Evolutionary conservation across 92 coral and sea anemone genomes (phyloP).

Genomic region (Bergia sp.): DNA sequence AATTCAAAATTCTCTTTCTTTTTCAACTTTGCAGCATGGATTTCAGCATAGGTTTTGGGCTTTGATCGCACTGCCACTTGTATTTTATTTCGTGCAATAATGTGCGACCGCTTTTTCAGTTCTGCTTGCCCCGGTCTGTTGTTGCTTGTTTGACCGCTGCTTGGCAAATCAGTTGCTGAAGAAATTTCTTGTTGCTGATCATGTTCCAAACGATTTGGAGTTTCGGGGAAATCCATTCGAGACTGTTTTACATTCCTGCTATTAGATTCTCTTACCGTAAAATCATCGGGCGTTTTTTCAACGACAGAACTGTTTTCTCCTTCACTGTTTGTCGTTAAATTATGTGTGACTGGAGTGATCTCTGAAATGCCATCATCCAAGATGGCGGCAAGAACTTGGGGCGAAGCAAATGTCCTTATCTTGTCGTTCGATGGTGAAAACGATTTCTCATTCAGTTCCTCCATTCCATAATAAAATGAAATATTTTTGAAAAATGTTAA

Average conservation of each 20-base stretch:
- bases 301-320: background rate
- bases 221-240: background rate
- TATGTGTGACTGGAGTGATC: background rate
- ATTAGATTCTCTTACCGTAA: background rate
- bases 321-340: constrained; percentile 12
- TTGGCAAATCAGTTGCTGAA: background rate
- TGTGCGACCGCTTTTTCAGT: constrained; percentile 2
- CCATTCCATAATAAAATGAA: constrained; percentile 31
- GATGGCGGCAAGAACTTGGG: constrained; percentile 44
- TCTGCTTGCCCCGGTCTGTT: background rate
- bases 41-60: constrained; percentile 44
- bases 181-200: background rate
- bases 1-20: background rate
- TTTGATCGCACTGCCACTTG: constrained; percentile 22
- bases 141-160: background rate
- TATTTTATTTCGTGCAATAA: constrained; percentile 13
- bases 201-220: background rate
- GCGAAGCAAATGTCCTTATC: constrained; percentile 32
- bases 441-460: background rate
- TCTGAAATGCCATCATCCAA: constrained; percentile 13
- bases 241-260: background rate
- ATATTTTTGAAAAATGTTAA: background rate
- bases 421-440: constrained; percentile 16
- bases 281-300: background rate
- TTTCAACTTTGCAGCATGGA: constrained; percentile 32